Evolutionary conservation across 2,113 vertebrate species (phyloP).

Genomic region (Typhlomys cinereus): DNA sequence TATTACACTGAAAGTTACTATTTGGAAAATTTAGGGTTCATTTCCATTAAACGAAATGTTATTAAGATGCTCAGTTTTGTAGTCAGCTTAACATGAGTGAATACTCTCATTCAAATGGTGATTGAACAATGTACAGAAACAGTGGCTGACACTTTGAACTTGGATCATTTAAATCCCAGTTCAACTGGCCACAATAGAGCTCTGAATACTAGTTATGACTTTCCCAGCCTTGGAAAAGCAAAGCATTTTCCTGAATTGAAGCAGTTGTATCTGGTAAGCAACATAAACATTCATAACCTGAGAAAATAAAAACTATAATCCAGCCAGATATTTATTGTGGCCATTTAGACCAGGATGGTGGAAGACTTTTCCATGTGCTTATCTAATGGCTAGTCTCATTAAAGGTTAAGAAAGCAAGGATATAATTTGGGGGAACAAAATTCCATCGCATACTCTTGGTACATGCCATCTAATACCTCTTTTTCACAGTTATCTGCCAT

Average conservation of each 20-base stretch:
- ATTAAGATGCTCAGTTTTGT: background rate
- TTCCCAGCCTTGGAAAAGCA: background rate
- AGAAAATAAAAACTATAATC: background rate
- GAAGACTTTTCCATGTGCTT: background rate
- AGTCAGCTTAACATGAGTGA: background rate
- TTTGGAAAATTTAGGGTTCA: background rate
- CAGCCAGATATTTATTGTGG: background rate
- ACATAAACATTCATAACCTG: slow-evolving; percentile 2
- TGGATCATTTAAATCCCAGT: background rate
- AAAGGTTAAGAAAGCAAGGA: background rate
- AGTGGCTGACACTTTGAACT: background rate
- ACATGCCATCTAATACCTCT: background rate
- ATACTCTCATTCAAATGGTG: background rate
- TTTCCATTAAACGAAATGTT: background rate
- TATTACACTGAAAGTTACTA: background rate
- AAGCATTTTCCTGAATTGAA: slow-evolving; percentile 10
- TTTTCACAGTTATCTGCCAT: background rate
- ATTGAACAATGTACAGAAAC: background rate
- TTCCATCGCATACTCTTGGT: too few species aligned
- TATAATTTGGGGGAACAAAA: background rate
- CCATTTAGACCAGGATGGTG: background rate
- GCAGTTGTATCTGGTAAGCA: background rate
- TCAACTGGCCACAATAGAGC: background rate
- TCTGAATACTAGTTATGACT: background rate
- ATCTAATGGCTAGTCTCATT: background rate